phyloP scores from a whole-genome alignment of 1,140 invertebrate genomes.

The Papilio dardanus region DNA sequence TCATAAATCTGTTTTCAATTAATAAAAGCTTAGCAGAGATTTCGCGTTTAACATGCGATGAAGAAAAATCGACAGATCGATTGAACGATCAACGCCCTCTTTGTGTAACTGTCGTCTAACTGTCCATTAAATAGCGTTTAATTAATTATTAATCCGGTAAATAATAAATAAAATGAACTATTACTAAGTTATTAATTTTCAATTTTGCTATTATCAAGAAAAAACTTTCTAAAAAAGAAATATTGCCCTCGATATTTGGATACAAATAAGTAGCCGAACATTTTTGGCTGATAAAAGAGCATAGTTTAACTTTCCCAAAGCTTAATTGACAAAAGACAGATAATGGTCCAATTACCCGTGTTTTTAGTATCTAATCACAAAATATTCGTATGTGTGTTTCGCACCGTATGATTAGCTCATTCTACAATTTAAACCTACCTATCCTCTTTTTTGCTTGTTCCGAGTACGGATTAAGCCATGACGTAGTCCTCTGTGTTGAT shows the following conservation, averaged over 20 bases:
- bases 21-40: conserved; percentile 1
- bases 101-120: background rate
- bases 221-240: background rate
- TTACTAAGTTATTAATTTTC: conserved; percentile 5
- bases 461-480: conserved; percentile 32
- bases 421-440: conserved; percentile 7
- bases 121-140: conserved; percentile 7
- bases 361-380: too few species aligned
- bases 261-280: too few species aligned
- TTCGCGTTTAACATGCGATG: conserved; percentile 24
- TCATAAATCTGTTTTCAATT: background rate
- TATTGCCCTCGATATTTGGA: background rate
- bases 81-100: conserved; percentile 15
- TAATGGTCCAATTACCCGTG: background rate
- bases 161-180: background rate
- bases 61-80: conserved; percentile 17
- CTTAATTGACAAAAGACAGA: background rate
- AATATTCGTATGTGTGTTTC: too few species aligned
- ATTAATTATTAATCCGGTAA: conserved; percentile 16
- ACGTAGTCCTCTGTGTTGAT: conserved; percentile 31
- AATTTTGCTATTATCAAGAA: background rate
- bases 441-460: conserved; percentile 25
- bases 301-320: background rate
- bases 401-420: background rate
- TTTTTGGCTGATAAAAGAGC: background rate